A percentile compares a stretch with the other conserved stretches of the same genome.
These are phyloP conservation scores for Venusia cambrica DNA, from an alignment of 2,888 invertebrate species.

Conservation along the genomic window DNA sequence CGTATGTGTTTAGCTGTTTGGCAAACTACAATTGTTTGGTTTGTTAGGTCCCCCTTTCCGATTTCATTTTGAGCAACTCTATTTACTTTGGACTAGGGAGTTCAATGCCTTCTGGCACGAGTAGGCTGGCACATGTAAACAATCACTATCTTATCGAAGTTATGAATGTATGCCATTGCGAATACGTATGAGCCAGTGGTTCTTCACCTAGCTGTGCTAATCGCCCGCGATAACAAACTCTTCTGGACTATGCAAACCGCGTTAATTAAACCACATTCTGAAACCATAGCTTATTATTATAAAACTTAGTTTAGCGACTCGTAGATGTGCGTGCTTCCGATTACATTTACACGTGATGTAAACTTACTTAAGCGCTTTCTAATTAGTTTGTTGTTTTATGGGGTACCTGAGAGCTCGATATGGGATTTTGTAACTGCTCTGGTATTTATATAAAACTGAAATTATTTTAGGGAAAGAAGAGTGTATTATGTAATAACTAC, in stretches of 20 bases:
- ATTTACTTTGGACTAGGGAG: slow-evolving; percentile 1
- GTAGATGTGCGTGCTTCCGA: too few species aligned
- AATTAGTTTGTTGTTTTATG: too few species aligned
- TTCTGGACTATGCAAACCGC: slow-evolving; percentile 14
- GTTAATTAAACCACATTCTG: slow-evolving; percentile 15
- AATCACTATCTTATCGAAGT: slow-evolving; percentile 5
- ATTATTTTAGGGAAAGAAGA: too few species aligned
- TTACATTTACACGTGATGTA: too few species aligned
- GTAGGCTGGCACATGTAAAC: slow-evolving; percentile 9
- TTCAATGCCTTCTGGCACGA: slow-evolving; percentile 6
- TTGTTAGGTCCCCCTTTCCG: too few species aligned
- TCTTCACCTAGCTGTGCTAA: slow-evolving; percentile 8
- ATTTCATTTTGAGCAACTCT: slow-evolving; percentile 5
- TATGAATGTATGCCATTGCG: slow-evolving; percentile 1
- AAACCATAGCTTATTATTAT: slow-evolving; percentile 7
- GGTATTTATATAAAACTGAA: too few species aligned
- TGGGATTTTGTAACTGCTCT: too few species aligned
- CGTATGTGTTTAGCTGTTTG: too few species aligned
- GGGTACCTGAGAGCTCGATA: too few species aligned
- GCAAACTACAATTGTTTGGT: too few species aligned
- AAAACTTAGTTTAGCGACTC: slow-evolving; percentile 16
- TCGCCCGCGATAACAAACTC: slow-evolving; percentile 17
- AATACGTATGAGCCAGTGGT: slow-evolving; percentile 9
- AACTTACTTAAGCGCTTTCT: too few species aligned
- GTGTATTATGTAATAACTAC: too few species aligned